phyloP scores from a whole-genome alignment of 92 coral and sea anemone species.

The Zoanthus sociatus region DNA sequence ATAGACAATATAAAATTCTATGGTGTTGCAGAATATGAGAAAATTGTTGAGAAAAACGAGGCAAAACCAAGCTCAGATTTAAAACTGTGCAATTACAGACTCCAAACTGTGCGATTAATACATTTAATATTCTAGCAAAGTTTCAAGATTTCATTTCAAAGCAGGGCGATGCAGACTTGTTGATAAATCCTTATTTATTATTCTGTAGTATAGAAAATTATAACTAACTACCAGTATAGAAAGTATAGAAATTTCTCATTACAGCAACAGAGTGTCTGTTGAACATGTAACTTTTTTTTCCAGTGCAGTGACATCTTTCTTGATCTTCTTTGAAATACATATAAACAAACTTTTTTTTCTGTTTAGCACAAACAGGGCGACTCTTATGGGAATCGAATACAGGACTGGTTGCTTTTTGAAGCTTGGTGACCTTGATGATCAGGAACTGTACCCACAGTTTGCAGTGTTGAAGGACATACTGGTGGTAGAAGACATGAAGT shows the following conservation, averaged over 20 bases:
- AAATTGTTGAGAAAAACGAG: neutral
- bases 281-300: constrained; percentile 32
- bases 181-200: neutral
- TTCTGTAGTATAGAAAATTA: neutral
- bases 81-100: constrained; percentile 4
- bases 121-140: constrained; percentile 20
- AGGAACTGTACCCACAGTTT: constrained; percentile 37
- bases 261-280: constrained; percentile 17
- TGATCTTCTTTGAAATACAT: constrained; percentile 10
- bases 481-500: constrained; percentile 41
- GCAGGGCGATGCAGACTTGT: constrained; percentile 21
- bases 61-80: neutral
- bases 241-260: constrained; percentile 33
- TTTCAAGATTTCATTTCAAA: neutral
- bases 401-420: constrained; percentile 42
- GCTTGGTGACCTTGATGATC: constrained; percentile 42
- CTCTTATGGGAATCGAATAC: constrained; percentile 40
- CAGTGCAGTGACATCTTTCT: constrained; percentile 27
- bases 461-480: constrained; percentile 38
- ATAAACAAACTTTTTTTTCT: constrained; percentile 10
- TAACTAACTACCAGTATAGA: neutral
- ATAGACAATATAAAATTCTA: neutral
- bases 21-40: neutral
- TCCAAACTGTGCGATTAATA: neutral
- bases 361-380: constrained; percentile 37